Evolutionary conservation across 2,888 invertebrate genomes (phyloP).

Genomic region (Lymantria dispar): DNA sequence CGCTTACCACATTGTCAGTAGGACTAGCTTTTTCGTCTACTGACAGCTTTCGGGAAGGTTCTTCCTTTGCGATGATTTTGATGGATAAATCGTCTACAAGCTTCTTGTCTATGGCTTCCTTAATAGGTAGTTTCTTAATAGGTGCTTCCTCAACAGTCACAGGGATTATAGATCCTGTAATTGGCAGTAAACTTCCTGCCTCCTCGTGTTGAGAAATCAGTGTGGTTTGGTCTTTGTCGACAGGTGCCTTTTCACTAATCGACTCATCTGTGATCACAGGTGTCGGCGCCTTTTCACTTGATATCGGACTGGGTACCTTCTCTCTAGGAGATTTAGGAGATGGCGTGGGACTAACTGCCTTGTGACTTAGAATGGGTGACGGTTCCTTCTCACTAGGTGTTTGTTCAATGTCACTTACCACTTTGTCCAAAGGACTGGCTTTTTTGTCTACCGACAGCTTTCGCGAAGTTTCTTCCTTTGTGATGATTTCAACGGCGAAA

Average conservation of each 20-base stretch:
- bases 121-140: neutral
- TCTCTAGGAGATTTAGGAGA: neutral
- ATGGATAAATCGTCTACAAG: neutral
- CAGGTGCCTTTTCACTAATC: neutral
- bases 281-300: constrained; percentile 6
- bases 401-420: neutral
- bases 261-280: neutral
- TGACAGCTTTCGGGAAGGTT: no score
- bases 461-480: no score
- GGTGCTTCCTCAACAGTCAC: no score
- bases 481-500: no score
- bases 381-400: neutral
- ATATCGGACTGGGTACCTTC: constrained; percentile 1
- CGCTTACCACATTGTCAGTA: no score
- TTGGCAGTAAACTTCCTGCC: no score
- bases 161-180: no score
- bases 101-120: neutral
- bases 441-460: neutral
- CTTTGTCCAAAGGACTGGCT: neutral
- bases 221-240: no score
- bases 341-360: constrained; percentile 3
- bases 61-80: no score
- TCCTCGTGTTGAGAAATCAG: no score
- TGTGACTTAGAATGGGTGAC: neutral
- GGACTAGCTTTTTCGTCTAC: no score